A percentile compares a stretch with the other conserved stretches of the same genome.
These are phyloP conservation scores for Percopsis omiscomaycus DNA, from an alignment of 2,797 vertebrate species.

Conservation along the genomic window DNA sequence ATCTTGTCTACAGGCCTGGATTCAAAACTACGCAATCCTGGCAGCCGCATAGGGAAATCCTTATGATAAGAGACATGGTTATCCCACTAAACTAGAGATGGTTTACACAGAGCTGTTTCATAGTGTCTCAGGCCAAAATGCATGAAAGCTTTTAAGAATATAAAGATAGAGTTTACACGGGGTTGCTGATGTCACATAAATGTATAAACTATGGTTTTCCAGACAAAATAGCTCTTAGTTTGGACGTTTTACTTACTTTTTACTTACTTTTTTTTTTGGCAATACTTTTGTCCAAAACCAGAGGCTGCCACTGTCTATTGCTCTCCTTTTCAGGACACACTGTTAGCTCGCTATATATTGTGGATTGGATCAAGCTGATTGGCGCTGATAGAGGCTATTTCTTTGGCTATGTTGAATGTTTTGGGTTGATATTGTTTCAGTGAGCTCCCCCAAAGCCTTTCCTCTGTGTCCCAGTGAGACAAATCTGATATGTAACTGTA, in stretches of 20 bases:
- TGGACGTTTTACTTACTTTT: not conserved
- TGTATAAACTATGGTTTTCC: not conserved
- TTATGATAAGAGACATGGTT: constrained; percentile 30
- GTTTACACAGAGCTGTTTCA: constrained; percentile 29
- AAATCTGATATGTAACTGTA: constrained; percentile 47
- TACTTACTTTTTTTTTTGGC: too few species aligned
- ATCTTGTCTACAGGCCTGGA: constrained; percentile 33
- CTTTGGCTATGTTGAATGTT: constrained; percentile 21
- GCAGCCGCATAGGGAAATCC: constrained; percentile 37
- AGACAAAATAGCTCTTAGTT: constrained; percentile 2
- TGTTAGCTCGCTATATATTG: constrained; percentile 10
- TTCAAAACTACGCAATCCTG: constrained; percentile 34
- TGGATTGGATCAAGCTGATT: constrained; percentile 10
- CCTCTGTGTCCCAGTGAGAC: constrained; percentile 25
- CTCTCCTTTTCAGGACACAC: constrained; percentile 26
- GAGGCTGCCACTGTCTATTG: not conserved
- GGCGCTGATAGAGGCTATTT: constrained; percentile 36
- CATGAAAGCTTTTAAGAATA: constrained; percentile 15
- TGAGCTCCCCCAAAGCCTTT: constrained; percentile 18
- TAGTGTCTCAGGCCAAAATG: constrained; percentile 2
- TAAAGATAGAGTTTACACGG: not conserved
- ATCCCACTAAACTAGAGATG: constrained; percentile 31
- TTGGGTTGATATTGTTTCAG: constrained; percentile 15
- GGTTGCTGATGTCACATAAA: not conserved
- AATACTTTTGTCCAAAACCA: not conserved